Base-by-base conservation (phyloP, 1,140 invertebrate species). In the Bombus waltoni region DNA sequence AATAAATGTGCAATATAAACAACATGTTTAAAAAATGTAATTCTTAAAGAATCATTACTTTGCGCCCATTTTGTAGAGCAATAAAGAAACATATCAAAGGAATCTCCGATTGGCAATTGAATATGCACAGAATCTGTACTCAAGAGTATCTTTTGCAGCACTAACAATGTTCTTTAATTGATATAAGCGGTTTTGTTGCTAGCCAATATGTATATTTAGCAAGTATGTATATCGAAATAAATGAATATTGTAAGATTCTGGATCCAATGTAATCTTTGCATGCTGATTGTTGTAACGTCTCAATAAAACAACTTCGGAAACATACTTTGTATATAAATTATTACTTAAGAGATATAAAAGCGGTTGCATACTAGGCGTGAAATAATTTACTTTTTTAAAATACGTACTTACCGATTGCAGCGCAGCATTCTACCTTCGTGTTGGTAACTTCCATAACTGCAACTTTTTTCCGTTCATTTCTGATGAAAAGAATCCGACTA, bases 211-310 rank as follows among this genome's bases (percentile, higher is more conserved):
- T 75, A 62, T 76, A 75, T 18, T 85, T 82, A 86, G 40, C 79
- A 65, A 81, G 22, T 42, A 65, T 75, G 22, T 42, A 65, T 75
- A 59, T 68, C 74, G 62, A 85, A 77, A 85, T 72, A 81, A 47
- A 82, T 78, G 81, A 89, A 59, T 80, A 85, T 81, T 93, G 90
- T 93, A 86, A 89, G 89, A 91, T 90, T 90, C 88, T 85, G 90
- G 83, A 91, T 81, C 88, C 87, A 89, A 85, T 93, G 87, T 93
- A 94, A 93, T 71, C 91, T 90, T 88, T 93, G 93, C 93, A 94
- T 94, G 94, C 90, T 94, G 72, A 92, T 92, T 93, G 92, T 94
- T 94, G 93, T 94, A 89, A 93, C 57, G 91, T 92, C 90, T 93
- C 87, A 94, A 94, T 94, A 94, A 94, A 93, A 78, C 70, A 85